Base-by-base conservation (phyloP, 2,888 invertebrate genomes). In the Lasiommata megera region DNA sequence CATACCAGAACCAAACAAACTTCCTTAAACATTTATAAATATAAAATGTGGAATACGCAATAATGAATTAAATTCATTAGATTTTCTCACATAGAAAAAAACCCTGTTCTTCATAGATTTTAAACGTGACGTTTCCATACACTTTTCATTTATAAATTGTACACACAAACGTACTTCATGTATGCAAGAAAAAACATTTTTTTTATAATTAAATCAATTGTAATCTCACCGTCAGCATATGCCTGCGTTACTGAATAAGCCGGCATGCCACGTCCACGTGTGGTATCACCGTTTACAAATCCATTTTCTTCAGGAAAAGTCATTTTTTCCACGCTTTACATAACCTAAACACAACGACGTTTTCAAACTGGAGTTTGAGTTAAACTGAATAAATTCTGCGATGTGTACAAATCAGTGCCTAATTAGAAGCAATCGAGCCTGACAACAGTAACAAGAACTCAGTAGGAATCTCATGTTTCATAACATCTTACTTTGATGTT, bases 191-290 rank as follows among this genome's bases (percentile, higher is more conserved):
- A 44, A 17, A 46, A 5, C 16, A 6, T 18, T 6, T 29, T 16
- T 29, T 29, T 29, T 46, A 29, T 1, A 28, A 29, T 52, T 7
- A 29, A 41, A 41, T 40, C 8, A 1, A 28, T 23, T n/a, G 38
- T n/a, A 34, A 63, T 64, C 81, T 80, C 66, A 88, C 88, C 87
- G 66, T 84, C 71, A 54, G 77, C 70, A 61, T 76, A 88, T 0
- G 88, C 84, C 64, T 84, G 76, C 17, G 74, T 74, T 46, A 86
- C 70, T 3, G 81, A 75, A 28, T 67, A 68, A 17, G 67, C 67
- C 41, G 69, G 69, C 17, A 67, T 65, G n/a, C 66, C 65, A 54
- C 72, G 69, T 37, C 69, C 72, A 56, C 73, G 72, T 46, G 67
- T 66, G 37, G 63, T 64, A 62, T 74, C 79, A 56, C 79, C 72